phyloP scores from a whole-genome alignment of 1,140 invertebrate genomes.

The Nephotettix cincticeps region DNA sequence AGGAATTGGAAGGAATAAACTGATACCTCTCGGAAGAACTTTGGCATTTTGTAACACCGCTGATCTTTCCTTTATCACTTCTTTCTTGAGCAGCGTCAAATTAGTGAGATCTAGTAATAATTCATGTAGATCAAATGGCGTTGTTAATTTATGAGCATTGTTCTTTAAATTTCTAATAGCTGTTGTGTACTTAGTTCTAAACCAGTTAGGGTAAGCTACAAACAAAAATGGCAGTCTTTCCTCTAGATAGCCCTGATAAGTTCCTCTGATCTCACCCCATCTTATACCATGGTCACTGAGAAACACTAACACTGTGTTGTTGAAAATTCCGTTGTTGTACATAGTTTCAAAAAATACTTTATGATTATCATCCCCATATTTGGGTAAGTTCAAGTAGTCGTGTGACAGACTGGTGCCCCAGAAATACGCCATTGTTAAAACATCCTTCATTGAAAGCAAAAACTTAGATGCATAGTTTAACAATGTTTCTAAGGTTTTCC shows the following conservation, averaged over 20 bases:
- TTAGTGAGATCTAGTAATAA: constrained; percentile 63
- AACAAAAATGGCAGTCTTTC: constrained; percentile 67
- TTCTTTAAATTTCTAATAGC: constrained; percentile 52
- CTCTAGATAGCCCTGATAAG: constrained; percentile 63
- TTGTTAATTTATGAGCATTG: constrained; percentile 54
- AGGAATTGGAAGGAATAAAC: constrained; percentile 71
- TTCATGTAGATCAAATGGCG: constrained; percentile 63
- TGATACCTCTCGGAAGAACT: constrained; percentile 59
- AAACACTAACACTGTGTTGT: constrained; percentile 59
- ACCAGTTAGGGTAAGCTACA: constrained; percentile 59
- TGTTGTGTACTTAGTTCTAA: constrained; percentile 52
- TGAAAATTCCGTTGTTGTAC: constrained; percentile 41
- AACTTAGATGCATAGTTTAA: constrained; percentile 41
- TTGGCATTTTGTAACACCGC: constrained; percentile 39
- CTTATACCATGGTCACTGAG: constrained; percentile 73
- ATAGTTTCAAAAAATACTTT: constrained; percentile 44
- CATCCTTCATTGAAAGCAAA: constrained; percentile 26
- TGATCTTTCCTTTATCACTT: constrained; percentile 38
- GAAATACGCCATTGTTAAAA: constrained; percentile 51
- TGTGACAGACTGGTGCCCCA: constrained; percentile 55
- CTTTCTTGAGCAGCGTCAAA: constrained; percentile 44
- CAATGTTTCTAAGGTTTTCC: constrained; percentile 42
- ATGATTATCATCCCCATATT: constrained; percentile 49
- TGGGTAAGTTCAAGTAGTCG: constrained; percentile 51
- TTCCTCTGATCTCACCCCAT: constrained; percentile 63